Percentiles rank a stretch among this genome's conserved stretches.
Conservation (phyloP, 2,113 vertebrate genomes). For the Pedionomus torquatus region DNA sequence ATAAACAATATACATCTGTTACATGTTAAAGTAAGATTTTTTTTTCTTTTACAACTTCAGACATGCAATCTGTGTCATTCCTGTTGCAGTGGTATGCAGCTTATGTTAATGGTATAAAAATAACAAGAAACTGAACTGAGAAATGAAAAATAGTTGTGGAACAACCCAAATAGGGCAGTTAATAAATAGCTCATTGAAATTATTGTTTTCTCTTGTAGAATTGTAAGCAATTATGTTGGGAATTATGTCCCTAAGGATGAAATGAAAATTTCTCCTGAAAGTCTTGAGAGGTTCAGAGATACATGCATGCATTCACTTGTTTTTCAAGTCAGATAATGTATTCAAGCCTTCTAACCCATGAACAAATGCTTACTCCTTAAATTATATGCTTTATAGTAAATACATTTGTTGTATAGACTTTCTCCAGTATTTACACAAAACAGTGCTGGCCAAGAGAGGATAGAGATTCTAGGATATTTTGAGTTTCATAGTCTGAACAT, state of each 20-base stretch:
- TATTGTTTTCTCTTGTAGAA: neutral
- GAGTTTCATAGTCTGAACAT: neutral
- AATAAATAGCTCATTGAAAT: neutral
- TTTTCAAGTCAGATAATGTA: neutral
- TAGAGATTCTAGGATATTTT: neutral
- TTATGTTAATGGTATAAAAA: neutral
- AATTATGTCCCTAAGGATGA: neutral
- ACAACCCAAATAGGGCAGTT: neutral
- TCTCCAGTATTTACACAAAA: neutral
- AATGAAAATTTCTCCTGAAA: neutral
- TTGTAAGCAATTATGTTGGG: neutral
- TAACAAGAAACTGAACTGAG: neutral
- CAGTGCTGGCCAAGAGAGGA: neutral
- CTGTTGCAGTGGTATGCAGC: neutral
- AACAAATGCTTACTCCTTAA: neutral
- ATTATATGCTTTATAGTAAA: neutral
- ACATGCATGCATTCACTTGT: accelerated
- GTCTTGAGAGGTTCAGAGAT: neutral
- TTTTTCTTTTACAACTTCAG: neutral
- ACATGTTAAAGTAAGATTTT: neutral
- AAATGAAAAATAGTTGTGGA: neutral
- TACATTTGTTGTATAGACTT: accelerated
- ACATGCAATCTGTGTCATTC: neutral
- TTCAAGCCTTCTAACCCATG: neutral
- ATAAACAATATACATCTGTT: neutral